Evolutionary conservation across 2,888 invertebrate genomes (phyloP), one percentile per base, ranked within the genome.

Genomic region (Sesamia inferens): DNA sequence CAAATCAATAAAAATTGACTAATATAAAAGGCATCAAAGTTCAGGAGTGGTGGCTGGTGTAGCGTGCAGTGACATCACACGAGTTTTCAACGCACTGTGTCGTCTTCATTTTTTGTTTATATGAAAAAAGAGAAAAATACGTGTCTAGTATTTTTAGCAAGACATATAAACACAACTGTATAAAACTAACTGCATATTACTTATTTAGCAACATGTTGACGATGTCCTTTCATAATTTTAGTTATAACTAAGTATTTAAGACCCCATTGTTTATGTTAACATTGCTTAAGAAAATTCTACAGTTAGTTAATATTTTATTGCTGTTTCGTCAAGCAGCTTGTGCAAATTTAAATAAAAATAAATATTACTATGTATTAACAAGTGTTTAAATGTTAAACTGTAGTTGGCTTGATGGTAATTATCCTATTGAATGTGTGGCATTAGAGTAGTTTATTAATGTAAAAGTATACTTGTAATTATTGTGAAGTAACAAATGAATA

Each of bases 231-330:
- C 22, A 51, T 51, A 61, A 54, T 63, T 54, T 55, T 39, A 68
- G 51, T 71, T n/a, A 42, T 58, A 59, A 62, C 47, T 8, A 39
- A 6, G 39, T 39, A 55, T 16, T 19, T 68, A 48, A 71, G 57
- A 10, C n/a, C 2, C 42, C 59, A 69, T 75, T 79, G 76, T 75
- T 74, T 55, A 22, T 13, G 44, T 44, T 16, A 13, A 13, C 2
- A 63, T 79, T 82, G 47, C 68, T 64, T 79, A 39, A 83, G 48
- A 19, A 70, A 51, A 69, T 66, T 68, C 65, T 58, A 63, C 66
- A 70, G 59, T 24, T 54, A 0, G 44, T 68, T 58, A 71, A 58
- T 47, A 58, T 68, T 69, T 73, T 66, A 67, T 42, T 66, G 39
- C 24, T 22, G 44, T 74, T 78, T 68, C 58, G 24, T 22, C 31